Evolutionary conservation across 2,113 vertebrate species (phyloP).

Genomic region (Trachemys scripta): DNA sequence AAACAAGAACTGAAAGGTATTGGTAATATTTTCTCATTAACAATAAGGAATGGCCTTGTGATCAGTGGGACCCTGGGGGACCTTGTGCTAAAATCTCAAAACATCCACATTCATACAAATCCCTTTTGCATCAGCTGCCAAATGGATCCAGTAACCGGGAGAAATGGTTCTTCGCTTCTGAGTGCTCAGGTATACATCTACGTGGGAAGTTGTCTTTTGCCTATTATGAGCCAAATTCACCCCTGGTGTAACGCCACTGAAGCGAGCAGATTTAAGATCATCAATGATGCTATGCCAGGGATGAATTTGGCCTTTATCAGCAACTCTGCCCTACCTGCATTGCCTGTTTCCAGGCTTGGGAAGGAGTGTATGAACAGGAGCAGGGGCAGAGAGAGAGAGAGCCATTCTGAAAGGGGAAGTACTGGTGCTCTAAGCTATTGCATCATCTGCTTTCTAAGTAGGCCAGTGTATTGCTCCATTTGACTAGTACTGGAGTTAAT

Average conservation of each 20-base stretch:
- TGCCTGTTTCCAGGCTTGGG: neutral
- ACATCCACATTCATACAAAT: fast-evolving
- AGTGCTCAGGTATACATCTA: neutral
- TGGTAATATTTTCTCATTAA: neutral
- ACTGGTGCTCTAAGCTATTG: neutral
- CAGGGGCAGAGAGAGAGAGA: neutral
- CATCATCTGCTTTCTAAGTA: neutral
- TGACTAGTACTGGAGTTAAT: neutral
- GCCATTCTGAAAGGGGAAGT: neutral
- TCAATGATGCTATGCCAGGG: neutral
- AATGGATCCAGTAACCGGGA: fast-evolving
- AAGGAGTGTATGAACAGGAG: neutral
- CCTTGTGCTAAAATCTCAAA: neutral
- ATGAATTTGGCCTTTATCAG: neutral
- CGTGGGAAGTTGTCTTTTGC: neutral
- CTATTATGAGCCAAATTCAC: neutral
- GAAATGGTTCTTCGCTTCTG: neutral
- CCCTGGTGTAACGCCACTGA: neutral
- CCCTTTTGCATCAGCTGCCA: neutral
- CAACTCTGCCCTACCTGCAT: neutral
- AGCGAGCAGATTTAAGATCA: neutral
- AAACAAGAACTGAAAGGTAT: neutral
- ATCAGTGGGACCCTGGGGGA: neutral
- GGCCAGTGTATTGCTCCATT: neutral
- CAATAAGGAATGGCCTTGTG: neutral